A percentile compares a stretch with the other conserved stretches of the same genome.
Evolutionary conservation across 2,888 invertebrate species (phyloP).

Genomic region (Euplagia quadripunctaria): DNA sequence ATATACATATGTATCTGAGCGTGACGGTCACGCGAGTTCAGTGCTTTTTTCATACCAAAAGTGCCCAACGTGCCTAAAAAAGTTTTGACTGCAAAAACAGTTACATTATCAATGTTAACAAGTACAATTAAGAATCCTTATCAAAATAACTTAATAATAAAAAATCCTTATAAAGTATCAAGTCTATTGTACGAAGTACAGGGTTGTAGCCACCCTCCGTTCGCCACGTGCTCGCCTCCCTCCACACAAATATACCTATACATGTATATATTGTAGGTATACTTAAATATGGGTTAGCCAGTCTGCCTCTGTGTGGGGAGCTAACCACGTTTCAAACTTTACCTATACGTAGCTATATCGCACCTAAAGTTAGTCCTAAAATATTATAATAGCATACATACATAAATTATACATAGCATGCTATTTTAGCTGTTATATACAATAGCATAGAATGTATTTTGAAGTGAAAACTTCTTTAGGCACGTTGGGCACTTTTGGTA

Average conservation of each 20-base stretch:
- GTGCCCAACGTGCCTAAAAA: too few species aligned
- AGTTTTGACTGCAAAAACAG: too few species aligned
- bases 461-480: too few species aligned
- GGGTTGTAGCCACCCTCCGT: slow-evolving; percentile 66
- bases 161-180: slow-evolving; percentile 53
- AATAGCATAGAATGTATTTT: neutral
- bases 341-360: neutral
- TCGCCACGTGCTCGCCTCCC: slow-evolving; percentile 74
- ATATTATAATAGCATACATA: slow-evolving; percentile 3
- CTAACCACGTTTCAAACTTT: slow-evolving; percentile 20
- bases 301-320: slow-evolving; percentile 13
- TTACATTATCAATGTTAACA: neutral
- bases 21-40: too few species aligned
- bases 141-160: neutral
- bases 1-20: too few species aligned
- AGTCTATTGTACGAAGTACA: slow-evolving; percentile 64
- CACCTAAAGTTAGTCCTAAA: slow-evolving; percentile 8
- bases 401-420: neutral
- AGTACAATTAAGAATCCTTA: slow-evolving; percentile 5
- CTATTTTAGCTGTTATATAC: neutral
- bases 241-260: slow-evolving; percentile 38
- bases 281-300: slow-evolving; percentile 77
- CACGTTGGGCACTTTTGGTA: too few species aligned
- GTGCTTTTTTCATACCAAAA: too few species aligned
- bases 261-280: slow-evolving; percentile 59